These are phyloP conservation scores for Fissipunctia ypsillon DNA, from an alignment of 2,888 invertebrate species.

Conservation along the genomic window DNA sequence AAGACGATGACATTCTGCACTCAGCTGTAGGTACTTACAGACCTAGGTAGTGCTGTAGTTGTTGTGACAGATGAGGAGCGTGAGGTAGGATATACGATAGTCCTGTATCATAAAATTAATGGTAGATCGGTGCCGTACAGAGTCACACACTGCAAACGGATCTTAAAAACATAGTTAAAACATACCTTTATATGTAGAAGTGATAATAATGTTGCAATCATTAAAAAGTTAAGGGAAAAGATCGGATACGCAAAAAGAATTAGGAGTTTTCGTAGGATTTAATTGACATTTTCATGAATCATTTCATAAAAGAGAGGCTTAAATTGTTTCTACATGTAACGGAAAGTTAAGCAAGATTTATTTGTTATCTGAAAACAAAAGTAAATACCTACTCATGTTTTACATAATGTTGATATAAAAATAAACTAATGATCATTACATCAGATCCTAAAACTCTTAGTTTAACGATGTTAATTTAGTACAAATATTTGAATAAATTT, in stretches of 20 bases:
- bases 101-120: background rate
- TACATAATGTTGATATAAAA: constrained; percentile 14
- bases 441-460: constrained; percentile 59
- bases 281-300: background rate
- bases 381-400: constrained; percentile 1
- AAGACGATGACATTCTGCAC: constrained; percentile 56
- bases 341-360: background rate
- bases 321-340: background rate
- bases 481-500: constrained; percentile 73
- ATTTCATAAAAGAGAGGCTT: background rate
- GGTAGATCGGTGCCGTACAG: background rate
- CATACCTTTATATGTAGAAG: background rate
- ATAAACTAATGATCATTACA: constrained; percentile 27
- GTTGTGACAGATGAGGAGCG: background rate
- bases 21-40: constrained; percentile 3
- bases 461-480: constrained; percentile 59
- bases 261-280: background rate
- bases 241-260: background rate
- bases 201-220: background rate
- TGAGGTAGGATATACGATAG: background rate
- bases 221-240: background rate
- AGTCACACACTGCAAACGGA: background rate
- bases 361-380: background rate
- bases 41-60: background rate
- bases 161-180: background rate